phyloP scores from a whole-genome alignment of 1,140 invertebrate species.

The Melipona quadrifasciata region DNA sequence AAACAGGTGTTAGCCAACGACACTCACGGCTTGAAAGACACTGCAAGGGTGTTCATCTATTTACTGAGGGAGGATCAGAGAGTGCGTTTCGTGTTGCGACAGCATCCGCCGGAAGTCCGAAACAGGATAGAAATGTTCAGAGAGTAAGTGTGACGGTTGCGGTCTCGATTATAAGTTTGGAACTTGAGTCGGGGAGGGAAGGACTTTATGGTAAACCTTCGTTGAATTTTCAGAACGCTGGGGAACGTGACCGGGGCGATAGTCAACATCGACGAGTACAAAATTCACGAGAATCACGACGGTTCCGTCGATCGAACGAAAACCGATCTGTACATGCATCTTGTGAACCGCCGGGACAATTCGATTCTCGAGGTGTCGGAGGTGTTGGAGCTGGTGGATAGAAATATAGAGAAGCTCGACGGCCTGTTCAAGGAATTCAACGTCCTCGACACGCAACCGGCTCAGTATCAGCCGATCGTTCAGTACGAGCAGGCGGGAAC shows the following conservation, averaged over 20 bases:
- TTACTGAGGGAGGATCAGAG: slow-evolving; percentile 95
- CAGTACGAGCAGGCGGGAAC: slow-evolving; percentile 79
- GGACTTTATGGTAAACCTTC: too few species aligned
- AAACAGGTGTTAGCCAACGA: slow-evolving; percentile 91
- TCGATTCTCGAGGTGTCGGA: slow-evolving; percentile 94
- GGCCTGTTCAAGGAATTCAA: slow-evolving; percentile 95
- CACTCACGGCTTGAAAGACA: slow-evolving; percentile 89
- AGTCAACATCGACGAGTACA: slow-evolving; percentile 96
- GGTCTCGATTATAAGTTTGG: too few species aligned
- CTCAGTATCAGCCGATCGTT: slow-evolving; percentile 86
- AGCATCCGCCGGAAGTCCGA: slow-evolving; percentile 92
- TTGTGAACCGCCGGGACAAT: slow-evolving; percentile 94
- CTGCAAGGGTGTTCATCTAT: slow-evolving; percentile 94
- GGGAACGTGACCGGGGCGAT: slow-evolving; percentile 94
- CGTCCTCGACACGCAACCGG: slow-evolving; percentile 93
- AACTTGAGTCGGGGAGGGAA: too few species aligned
- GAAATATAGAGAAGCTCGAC: slow-evolving; percentile 95
- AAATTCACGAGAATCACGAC: slow-evolving; percentile 95
- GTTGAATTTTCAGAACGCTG: slow-evolving; percentile 84
- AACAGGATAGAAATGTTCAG: slow-evolving; percentile 90
- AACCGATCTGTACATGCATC: slow-evolving; percentile 96
- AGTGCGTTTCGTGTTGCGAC: slow-evolving; percentile 94
- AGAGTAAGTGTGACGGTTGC: slow-evolving; percentile 84
- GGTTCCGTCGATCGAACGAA: slow-evolving; percentile 96
- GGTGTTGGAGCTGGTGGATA: slow-evolving; percentile 92